Evolutionary conservation across 2,113 vertebrate species (phyloP).

Genomic region (Oncorhynchus clarkii): DNA sequence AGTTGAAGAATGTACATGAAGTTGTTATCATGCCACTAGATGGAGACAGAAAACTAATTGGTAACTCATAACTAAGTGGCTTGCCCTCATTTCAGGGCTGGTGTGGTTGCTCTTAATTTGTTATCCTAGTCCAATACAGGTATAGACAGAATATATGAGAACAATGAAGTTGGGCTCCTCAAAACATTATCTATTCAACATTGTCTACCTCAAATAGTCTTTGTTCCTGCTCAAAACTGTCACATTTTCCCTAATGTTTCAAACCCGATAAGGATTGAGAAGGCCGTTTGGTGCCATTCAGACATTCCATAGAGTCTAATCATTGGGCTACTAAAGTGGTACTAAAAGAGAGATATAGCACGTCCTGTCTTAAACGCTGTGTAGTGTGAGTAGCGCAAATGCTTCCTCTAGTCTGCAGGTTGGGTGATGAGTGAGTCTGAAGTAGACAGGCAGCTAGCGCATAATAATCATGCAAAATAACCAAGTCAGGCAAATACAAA

Average conservation of each 20-base stretch:
- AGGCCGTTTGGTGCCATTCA: background rate
- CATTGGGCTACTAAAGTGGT: background rate
- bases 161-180: too few species aligned
- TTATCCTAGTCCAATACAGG: too few species aligned
- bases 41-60: background rate
- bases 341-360: background rate
- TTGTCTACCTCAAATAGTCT: too few species aligned
- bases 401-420: slow-evolving; percentile 7
- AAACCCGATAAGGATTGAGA: background rate
- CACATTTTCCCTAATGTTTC: background rate
- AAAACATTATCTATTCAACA: too few species aligned
- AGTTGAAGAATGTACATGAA: too few species aligned
- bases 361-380: background rate
- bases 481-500: background rate
- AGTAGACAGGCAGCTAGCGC: background rate
- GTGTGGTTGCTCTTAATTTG: too few species aligned
- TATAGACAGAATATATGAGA: too few species aligned
- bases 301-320: background rate
- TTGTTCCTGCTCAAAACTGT: too few species aligned
- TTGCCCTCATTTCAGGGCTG: too few species aligned
- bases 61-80: too few species aligned
- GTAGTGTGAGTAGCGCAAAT: background rate
- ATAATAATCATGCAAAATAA: background rate
- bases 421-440: slow-evolving; percentile 4
- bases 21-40: background rate